Evolutionary conservation across 2,888 invertebrate genomes (phyloP).

Genomic region (Hybos culiciformis): DNA sequence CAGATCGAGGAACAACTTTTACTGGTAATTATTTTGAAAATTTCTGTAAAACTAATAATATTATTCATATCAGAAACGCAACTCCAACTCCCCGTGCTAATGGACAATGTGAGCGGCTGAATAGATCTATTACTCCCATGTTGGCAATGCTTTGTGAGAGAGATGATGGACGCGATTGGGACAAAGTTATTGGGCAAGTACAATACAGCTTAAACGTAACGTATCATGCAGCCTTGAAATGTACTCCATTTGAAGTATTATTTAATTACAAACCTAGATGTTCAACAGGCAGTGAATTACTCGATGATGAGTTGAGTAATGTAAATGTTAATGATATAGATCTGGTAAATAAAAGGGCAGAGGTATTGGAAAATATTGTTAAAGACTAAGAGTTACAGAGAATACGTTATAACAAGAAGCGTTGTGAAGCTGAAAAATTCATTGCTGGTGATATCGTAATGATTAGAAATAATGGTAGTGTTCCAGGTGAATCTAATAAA

Average conservation of each 20-base stretch:
- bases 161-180: too few species aligned
- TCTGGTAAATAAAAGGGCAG: constrained; percentile 4
- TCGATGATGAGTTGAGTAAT: constrained; percentile 4
- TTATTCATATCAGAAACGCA: constrained; percentile 18
- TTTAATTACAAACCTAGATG: constrained; percentile 12
- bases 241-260: constrained; percentile 14
- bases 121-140: too few species aligned
- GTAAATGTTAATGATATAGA: constrained; percentile 3
- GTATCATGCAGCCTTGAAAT: constrained; percentile 15
- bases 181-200: too few species aligned
- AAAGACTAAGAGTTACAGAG: constrained; percentile 9
- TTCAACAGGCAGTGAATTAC: too few species aligned
- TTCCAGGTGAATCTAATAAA: too few species aligned
- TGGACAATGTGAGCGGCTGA: constrained; percentile 19
- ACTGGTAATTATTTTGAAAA: constrained; percentile 23
- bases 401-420: constrained; percentile 4
- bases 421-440: constrained; percentile 7
- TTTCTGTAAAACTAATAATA: constrained; percentile 18
- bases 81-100: constrained; percentile 20
- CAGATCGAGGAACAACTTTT: constrained; percentile 29
- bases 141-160: too few species aligned
- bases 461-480: constrained; percentile 16
- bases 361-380: constrained; percentile 3
- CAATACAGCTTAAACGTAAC: constrained; percentile 15
- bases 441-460: constrained; percentile 18